Evolutionary conservation across 2,113 vertebrate genomes (phyloP), one percentile per base, ranked within the genome.

Genomic region (Neolamprologus falcicula): DNA sequence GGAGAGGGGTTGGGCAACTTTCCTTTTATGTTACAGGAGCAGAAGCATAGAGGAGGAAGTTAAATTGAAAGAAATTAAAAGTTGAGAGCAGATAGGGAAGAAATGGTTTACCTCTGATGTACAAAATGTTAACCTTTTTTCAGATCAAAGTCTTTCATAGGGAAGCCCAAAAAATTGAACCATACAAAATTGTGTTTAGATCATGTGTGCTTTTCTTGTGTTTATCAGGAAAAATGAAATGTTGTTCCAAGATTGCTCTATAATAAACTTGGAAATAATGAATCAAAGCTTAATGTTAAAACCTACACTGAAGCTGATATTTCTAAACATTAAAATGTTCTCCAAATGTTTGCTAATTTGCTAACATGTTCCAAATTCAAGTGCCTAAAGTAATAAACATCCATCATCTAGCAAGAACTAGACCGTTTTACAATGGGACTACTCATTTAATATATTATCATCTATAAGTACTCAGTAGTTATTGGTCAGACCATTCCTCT

Each of bases 61-160:
- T n/a, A 83, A 91, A 93, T 80, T 88, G 83, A 92, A 91, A 83
- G 79, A 89, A 93, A 92, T 93, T 90, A 91, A 90, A 90, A 91
- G 87, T 87, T 85, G 76, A 76, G 80, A 66, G 86, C n/a, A 84
- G 76, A 93, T 78, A 63, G 19, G 71, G 57, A 47, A 52, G 85
- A 81, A 90, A 83, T 14, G 37, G 16, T 91, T 91, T 86, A 55
- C 42, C 83, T 88, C 83, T 71, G 88, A 92, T 90, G 83, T 88
- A 91, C 54, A 78, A 86, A 90, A 92, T 87, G 86, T 92, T 89
- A 90, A 90, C 87, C 84, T 88, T 24, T 83, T 90, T 86, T 78
- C 12, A 92, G 92, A 93, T 94, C 84, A 94, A 93, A 93, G 86
- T 31, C 19, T 82, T 86, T 76, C 8, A 9, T 4, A 14, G 47